A percentile compares a stretch with the other conserved stretches of the same genome.
Evolutionary conservation across 1,140 invertebrate genomes (phyloP).

Genomic region (Pogonognathellus flavescens): DNA sequence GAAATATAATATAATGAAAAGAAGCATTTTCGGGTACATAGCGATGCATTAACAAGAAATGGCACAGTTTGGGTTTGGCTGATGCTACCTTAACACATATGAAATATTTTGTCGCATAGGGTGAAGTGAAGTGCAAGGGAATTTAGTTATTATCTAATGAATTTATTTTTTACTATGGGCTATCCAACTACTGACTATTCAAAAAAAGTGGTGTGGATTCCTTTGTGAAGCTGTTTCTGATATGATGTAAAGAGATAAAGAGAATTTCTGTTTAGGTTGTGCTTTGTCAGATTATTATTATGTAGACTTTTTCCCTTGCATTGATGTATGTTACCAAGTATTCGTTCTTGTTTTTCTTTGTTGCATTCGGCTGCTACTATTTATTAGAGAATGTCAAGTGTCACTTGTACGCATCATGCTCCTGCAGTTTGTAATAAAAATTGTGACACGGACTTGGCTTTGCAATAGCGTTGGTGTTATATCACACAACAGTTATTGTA

Average conservation of each 20-base stretch:
- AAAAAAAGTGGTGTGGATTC: not conserved
- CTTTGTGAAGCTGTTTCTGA: not conserved
- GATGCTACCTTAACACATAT: too few relatives aligned
- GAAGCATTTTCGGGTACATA: too few relatives aligned
- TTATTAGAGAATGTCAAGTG: constrained; percentile 30
- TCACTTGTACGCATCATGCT: constrained; percentile 7
- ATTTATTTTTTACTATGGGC: not conserved
- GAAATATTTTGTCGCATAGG: not conserved
- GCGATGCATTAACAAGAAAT: too few relatives aligned
- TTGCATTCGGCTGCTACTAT: not conserved
- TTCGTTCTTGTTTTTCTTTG: constrained; percentile 8
- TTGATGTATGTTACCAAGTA: not conserved
- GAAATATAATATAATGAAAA: too few relatives aligned
- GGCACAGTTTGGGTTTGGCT: too few relatives aligned
- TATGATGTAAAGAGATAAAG: too few relatives aligned
- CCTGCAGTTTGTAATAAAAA: constrained; percentile 16
- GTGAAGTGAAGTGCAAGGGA: too few relatives aligned
- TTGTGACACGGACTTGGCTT: not conserved
- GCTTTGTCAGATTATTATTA: not conserved
- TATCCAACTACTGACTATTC: not conserved
- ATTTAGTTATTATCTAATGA: too few relatives aligned
- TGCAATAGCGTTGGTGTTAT: not conserved
- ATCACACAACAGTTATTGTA: not conserved
- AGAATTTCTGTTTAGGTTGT: too few relatives aligned
- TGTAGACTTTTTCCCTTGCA: not conserved